phyloP scores from a whole-genome alignment of 2,888 invertebrate species.

The Gasteruption jaculator region DNA sequence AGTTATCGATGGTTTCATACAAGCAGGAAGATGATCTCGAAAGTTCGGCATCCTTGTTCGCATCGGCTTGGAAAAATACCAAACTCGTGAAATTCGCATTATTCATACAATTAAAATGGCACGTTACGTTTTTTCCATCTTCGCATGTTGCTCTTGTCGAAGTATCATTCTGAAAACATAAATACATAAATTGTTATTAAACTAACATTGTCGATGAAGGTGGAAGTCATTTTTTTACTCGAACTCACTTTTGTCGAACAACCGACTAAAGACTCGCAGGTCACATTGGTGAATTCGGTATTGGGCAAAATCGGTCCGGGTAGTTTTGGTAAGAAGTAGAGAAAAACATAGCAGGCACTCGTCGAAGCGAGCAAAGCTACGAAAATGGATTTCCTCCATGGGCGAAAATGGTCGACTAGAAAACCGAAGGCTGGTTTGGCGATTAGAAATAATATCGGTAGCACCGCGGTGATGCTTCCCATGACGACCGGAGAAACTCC shows the following conservation, averaged over 20 bases:
- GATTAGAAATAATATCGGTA: slow-evolving; percentile 72
- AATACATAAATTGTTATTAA: not conserved
- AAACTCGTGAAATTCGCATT: slow-evolving; percentile 21
- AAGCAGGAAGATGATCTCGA: slow-evolving; percentile 25
- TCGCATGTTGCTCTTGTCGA: slow-evolving; percentile 11
- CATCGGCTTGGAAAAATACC: slow-evolving; percentile 23
- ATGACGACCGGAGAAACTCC: slow-evolving; percentile 72
- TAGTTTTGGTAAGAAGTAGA: slow-evolving; percentile 63
- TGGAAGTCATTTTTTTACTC: not conserved
- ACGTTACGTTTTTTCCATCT: slow-evolving; percentile 22
- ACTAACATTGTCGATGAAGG: slow-evolving; percentile 15
- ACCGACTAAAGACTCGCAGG: slow-evolving; percentile 20
- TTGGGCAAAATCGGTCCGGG: slow-evolving; percentile 26
- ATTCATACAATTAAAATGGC: slow-evolving; percentile 32
- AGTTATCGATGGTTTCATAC: slow-evolving; percentile 18
- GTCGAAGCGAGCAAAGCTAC: slow-evolving; percentile 63
- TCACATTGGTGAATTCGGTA: slow-evolving; percentile 26
- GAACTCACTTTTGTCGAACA: slow-evolving; percentile 20
- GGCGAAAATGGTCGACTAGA: slow-evolving; percentile 69
- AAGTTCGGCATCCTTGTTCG: slow-evolving; percentile 18
- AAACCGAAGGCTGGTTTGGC: slow-evolving; percentile 76
- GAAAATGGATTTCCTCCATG: slow-evolving; percentile 69
- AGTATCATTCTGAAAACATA: slow-evolving; percentile 9
- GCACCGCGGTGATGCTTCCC: slow-evolving; percentile 70
- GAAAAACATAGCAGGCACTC: slow-evolving; percentile 64